A percentile compares a stretch with the other conserved stretches of the same genome.
Evolutionary conservation across 2,797 vertebrate species (phyloP).

Genomic region (Labroides dimidiatus): DNA sequence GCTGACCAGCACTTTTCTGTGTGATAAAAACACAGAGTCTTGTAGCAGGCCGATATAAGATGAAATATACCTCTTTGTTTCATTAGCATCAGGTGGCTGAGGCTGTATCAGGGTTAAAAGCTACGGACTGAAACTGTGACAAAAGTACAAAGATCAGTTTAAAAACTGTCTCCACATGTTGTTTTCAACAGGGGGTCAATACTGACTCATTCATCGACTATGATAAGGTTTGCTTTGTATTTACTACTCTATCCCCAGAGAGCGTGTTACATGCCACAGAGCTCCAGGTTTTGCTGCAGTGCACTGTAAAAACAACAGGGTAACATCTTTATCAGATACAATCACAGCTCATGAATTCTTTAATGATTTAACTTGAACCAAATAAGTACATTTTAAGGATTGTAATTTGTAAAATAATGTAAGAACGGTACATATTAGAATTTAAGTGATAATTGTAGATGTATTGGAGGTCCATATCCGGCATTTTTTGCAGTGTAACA

Average conservation of each 20-base stretch:
- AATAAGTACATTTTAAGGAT: too few species aligned
- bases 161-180: constrained; percentile 11
- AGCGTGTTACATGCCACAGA: background rate
- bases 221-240: constrained; percentile 4
- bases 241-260: background rate
- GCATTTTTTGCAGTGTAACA: constrained; percentile 1
- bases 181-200: constrained; percentile 5
- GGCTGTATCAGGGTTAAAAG: background rate
- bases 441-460: background rate
- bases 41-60: too few species aligned
- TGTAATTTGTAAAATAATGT: too few species aligned
- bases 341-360: too few species aligned
- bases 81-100: background rate
- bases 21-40: too few species aligned
- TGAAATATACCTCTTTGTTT: too few species aligned
- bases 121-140: background rate
- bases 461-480: too few species aligned
- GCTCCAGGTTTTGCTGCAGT: too few species aligned
- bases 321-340: background rate
- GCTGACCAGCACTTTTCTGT: too few species aligned
- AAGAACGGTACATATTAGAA: too few species aligned
- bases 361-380: too few species aligned
- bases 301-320: background rate
- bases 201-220: background rate
- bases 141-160: background rate